Conservation (phyloP, 1,140 invertebrate species). For the Drosophila bifasciata region DNA sequence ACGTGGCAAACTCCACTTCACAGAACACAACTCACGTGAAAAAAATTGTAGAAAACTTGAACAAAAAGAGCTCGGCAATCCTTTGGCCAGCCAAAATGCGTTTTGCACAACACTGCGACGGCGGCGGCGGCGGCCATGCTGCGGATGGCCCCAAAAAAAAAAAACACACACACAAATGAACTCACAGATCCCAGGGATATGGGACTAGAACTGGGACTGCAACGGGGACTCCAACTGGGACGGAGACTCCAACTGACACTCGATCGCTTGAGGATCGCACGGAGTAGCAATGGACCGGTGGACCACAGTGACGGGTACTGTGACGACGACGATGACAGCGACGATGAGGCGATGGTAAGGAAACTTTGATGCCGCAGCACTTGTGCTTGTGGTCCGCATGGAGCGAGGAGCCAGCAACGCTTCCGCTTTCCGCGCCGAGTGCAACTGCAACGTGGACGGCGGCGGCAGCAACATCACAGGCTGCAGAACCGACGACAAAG, state of each 20-base stretch:
- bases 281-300: no score
- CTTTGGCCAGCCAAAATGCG: conserved; percentile 46
- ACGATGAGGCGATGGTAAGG: no score
- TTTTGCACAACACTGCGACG: conserved; percentile 16
- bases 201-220: no score
- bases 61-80: conserved; percentile 35
- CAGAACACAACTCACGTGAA: conserved; percentile 32
- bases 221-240: no score
- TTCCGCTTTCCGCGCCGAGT: conserved; percentile 77
- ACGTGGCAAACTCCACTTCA: conserved; percentile 16
- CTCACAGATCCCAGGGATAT: not conserved
- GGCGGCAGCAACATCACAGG: conserved; percentile 67
- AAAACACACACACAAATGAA: conserved; percentile 1
- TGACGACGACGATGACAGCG: no score
- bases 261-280: no score
- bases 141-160: conserved; percentile 2
- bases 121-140: conserved; percentile 37
- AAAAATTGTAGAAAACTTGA: conserved; percentile 45
- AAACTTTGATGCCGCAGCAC: not conserved
- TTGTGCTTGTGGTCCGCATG: conserved; percentile 25
- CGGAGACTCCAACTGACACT: no score
- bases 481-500: conserved; percentile 57
- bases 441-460: conserved; percentile 75
- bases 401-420: conserved; percentile 51
- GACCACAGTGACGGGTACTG: no score